These are phyloP conservation scores for Psix sp. DNA, from an alignment of 1,140 invertebrate genomes.

Conservation along the genomic window DNA sequence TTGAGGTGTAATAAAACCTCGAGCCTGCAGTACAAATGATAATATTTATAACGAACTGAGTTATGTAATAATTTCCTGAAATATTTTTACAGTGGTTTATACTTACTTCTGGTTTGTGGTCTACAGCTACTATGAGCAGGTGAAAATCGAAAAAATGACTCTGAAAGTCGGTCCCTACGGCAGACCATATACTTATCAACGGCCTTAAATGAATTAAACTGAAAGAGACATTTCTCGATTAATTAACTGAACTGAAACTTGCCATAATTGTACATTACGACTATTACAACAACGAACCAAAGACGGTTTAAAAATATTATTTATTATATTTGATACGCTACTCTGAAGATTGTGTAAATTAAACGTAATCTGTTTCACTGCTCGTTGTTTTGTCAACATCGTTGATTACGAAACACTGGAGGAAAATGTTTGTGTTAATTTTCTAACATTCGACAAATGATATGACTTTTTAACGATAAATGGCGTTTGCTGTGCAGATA, in stretches of 20 bases:
- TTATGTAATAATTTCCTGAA: no score
- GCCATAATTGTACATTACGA: constrained; percentile 36
- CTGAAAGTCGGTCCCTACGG: constrained; percentile 77
- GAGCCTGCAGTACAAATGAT: no score
- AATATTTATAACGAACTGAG: constrained; percentile 20
- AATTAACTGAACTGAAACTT: constrained; percentile 35
- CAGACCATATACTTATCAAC: constrained; percentile 73
- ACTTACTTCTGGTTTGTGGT: constrained; percentile 87
- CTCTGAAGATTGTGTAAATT: constrained; percentile 1
- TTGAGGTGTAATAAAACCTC: neutral
- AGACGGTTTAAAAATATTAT: constrained; percentile 19
- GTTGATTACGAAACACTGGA: neutral
- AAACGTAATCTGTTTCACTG: neutral
- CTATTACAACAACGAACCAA: constrained; percentile 33
- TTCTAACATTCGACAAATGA: neutral
- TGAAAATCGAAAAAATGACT: constrained; percentile 82
- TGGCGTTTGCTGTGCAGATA: constrained; percentile 34
- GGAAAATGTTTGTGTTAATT: neutral
- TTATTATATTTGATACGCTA: neutral
- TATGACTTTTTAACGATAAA: no score
- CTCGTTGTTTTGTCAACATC: neutral
- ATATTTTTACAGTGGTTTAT: constrained; percentile 78
- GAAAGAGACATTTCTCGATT: constrained; percentile 18
- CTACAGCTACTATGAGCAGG: constrained; percentile 85
- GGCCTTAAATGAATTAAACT: constrained; percentile 61